Conservation (phyloP, 2,888 invertebrate species). For the Cephus nigrinus region DNA sequence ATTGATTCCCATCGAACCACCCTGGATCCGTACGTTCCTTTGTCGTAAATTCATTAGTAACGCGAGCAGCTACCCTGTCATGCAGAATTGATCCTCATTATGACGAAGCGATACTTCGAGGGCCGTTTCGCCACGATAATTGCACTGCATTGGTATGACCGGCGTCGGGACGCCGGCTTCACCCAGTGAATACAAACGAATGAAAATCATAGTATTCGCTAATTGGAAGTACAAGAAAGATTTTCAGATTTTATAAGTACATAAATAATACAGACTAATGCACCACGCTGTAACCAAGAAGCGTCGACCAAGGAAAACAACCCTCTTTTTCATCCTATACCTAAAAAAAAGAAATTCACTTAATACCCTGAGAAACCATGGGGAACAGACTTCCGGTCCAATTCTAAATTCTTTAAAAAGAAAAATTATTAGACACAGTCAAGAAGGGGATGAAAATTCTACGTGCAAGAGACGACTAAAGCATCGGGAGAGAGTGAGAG, state of each 20-base stretch:
- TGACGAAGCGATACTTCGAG: not conserved
- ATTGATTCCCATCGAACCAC: slow-evolving; percentile 49
- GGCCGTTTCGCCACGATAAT: not conserved
- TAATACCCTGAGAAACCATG: not conserved
- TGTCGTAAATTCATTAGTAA: slow-evolving; percentile 48
- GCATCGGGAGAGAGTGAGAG: slow-evolving; percentile 4
- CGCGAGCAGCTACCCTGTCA: slow-evolving; percentile 24
- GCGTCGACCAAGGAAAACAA: not conserved
- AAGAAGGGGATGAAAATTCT: not conserved
- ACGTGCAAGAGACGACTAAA: slow-evolving; percentile 10
- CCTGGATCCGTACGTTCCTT: not conserved
- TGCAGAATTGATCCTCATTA: not conserved
- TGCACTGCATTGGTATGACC: not conserved
- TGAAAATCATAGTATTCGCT: not conserved
- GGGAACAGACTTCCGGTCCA: not conserved
- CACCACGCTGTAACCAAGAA: too few relatives aligned
- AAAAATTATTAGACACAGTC: not conserved
- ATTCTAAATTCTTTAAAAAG: not conserved
- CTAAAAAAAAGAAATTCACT: not conserved
- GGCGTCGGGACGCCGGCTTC: not conserved
- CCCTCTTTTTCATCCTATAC: not conserved
- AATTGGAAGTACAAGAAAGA: not conserved
- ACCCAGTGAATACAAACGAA: not conserved
- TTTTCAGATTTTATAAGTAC: not conserved
- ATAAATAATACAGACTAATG: too few relatives aligned